Conservation (phyloP, 1,140 invertebrate species). For the Pinna nobilis region DNA sequence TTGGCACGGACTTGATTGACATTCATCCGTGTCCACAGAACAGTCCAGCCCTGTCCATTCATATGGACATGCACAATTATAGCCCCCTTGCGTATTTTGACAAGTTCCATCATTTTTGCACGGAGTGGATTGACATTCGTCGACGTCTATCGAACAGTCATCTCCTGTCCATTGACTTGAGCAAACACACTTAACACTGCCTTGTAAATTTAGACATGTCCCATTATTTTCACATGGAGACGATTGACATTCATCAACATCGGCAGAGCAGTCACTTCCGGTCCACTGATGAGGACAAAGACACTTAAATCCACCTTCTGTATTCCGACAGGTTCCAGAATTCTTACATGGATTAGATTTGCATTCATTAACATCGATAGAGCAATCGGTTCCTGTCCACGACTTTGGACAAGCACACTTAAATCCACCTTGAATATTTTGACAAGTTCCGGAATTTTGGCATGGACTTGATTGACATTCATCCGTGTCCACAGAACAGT, state of each 20-base stretch:
- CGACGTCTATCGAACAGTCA: slow-evolving; percentile 84
- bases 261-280: slow-evolving; percentile 13
- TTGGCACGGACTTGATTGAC: slow-evolving; percentile 15
- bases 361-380: slow-evolving; percentile 10
- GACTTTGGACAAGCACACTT: slow-evolving; percentile 5
- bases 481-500: slow-evolving; percentile 79
- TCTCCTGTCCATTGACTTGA: slow-evolving; percentile 92
- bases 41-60: slow-evolving; percentile 3
- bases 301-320: neutral
- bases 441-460: slow-evolving; percentile 23
- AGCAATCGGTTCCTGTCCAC: slow-evolving; percentile 7
- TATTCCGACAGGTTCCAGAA: slow-evolving; percentile 10
- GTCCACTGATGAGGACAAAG: neutral
- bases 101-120: slow-evolving; percentile 66
- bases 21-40: slow-evolving; percentile 47
- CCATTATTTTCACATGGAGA: slow-evolving; percentile 33
- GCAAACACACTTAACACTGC: slow-evolving; percentile 81
- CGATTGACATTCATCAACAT: slow-evolving; percentile 46
- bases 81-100: neutral
- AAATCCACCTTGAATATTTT: slow-evolving; percentile 11
- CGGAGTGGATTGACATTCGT: neutral
- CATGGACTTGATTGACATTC: neutral
- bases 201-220: slow-evolving; percentile 34
- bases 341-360: slow-evolving; percentile 13
- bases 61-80: neutral